Evolutionary conservation across 2,113 vertebrate genomes (phyloP).

Genomic region (Hyla sarda): DNA sequence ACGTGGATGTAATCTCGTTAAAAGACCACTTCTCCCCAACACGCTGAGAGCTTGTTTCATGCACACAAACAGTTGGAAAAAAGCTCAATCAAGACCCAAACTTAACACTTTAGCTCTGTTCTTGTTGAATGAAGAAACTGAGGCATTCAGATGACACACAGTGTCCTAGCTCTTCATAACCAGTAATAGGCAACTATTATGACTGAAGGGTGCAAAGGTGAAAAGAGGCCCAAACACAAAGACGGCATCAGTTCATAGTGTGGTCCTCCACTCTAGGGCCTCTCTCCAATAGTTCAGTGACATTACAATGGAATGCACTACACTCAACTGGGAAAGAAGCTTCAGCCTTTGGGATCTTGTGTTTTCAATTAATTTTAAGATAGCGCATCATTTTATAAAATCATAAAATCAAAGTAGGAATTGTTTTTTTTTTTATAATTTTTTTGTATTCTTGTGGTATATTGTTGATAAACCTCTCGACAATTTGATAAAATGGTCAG

Average conservation of each 20-base stretch:
- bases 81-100: conserved; percentile 76
- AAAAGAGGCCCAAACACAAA: conserved; percentile 65
- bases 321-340: conserved; percentile 1
- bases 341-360: conserved; percentile 22
- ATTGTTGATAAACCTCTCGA: not conserved
- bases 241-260: conserved; percentile 61
- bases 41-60: conserved; percentile 84
- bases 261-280: conserved; percentile 59
- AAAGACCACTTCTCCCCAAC: conserved; percentile 91
- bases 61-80: conserved; percentile 82
- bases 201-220: conserved; percentile 63
- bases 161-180: conserved; percentile 63
- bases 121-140: conserved; percentile 72
- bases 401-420: conserved; percentile 9
- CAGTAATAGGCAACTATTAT: conserved; percentile 64
- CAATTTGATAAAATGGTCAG: conserved; percentile 18
- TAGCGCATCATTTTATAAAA: not conserved
- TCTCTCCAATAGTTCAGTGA: conserved; percentile 56
- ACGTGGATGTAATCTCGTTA: conserved; percentile 86
- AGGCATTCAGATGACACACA: conserved; percentile 65
- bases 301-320: conserved; percentile 25
- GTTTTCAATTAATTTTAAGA: conserved; percentile 20
- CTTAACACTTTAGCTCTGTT: conserved; percentile 78
- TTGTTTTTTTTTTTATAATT: not conserved
- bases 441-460: not conserved